Conservation (phyloP, 2,888 invertebrate genomes). For the Nephrotoma flavescens region DNA sequence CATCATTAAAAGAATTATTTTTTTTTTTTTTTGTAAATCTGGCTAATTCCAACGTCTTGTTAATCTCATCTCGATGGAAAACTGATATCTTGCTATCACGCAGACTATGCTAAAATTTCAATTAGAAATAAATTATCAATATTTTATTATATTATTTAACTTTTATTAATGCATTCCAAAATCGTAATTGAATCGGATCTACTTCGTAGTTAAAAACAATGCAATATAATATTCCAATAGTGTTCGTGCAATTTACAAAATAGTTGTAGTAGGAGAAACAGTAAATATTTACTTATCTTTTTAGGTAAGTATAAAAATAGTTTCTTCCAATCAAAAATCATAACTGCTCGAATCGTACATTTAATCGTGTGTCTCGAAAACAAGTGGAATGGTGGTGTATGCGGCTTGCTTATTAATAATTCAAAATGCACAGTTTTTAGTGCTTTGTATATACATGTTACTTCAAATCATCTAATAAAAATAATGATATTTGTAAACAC, state of each 20-base stretch:
- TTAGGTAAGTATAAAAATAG: not conserved
- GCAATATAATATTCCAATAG: not conserved
- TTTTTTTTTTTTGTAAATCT: too few species aligned
- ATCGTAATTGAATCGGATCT: not conserved
- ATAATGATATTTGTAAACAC: not conserved
- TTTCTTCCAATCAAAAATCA: not conserved
- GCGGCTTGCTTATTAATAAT: not conserved
- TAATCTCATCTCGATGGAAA: too few species aligned
- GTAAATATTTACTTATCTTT: not conserved
- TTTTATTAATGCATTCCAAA: too few species aligned
- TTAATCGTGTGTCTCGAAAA: not conserved
- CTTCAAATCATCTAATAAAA: not conserved
- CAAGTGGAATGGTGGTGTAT: not conserved
- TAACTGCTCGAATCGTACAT: not conserved
- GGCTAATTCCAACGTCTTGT: too few species aligned
- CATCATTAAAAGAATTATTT: too few species aligned
- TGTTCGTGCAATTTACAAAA: not conserved
- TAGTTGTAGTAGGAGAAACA: not conserved
- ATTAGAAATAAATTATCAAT: too few species aligned
- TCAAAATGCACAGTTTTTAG: not conserved
- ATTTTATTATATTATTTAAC: too few species aligned
- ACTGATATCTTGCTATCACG: too few species aligned
- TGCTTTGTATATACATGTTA: not conserved
- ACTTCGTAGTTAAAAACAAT: not conserved
- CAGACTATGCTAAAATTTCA: too few species aligned